Percentiles rank a stretch among this genome's conserved stretches.
These are phyloP conservation scores for Apodemus agrarius DNA, from an alignment of 2,797 vertebrate species.

Conservation along the genomic window DNA sequence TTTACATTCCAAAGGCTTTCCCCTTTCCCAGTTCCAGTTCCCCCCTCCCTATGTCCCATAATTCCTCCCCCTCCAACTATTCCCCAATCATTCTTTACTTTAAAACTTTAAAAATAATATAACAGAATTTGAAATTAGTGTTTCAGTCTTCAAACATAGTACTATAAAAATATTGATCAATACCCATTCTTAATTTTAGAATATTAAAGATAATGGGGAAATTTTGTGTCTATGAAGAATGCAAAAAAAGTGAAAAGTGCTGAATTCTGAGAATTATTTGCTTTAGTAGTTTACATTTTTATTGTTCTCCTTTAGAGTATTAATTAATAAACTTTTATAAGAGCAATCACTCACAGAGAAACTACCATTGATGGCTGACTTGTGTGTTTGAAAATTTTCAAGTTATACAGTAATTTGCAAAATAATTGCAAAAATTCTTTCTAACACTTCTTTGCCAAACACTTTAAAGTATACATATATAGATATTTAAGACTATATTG, in stretches of 20 bases:
- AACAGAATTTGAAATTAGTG: background rate
- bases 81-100: too few species aligned
- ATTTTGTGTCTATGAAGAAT: background rate
- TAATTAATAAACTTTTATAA: background rate
- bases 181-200: slow-evolving; percentile 20
- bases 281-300: slow-evolving; percentile 28
- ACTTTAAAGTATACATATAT: background rate
- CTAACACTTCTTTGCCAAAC: background rate
- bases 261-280: slow-evolving; percentile 46
- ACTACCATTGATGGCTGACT: background rate
- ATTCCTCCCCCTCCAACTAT: too few species aligned
- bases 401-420: background rate
- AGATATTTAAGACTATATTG: slow-evolving; percentile 6
- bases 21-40: too few species aligned
- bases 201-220: background rate
- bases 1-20: too few species aligned
- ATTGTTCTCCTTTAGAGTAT: background rate
- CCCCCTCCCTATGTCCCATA: too few species aligned
- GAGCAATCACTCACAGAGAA: background rate
- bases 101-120: slow-evolving; percentile 23
- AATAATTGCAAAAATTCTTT: background rate
- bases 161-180: background rate
- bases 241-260: background rate
- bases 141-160: background rate
- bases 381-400: background rate